Percentiles rank a stretch among this genome's conserved stretches.
phyloP scores from a whole-genome alignment of 2,888 invertebrate genomes.

The Buathra laborator region DNA sequence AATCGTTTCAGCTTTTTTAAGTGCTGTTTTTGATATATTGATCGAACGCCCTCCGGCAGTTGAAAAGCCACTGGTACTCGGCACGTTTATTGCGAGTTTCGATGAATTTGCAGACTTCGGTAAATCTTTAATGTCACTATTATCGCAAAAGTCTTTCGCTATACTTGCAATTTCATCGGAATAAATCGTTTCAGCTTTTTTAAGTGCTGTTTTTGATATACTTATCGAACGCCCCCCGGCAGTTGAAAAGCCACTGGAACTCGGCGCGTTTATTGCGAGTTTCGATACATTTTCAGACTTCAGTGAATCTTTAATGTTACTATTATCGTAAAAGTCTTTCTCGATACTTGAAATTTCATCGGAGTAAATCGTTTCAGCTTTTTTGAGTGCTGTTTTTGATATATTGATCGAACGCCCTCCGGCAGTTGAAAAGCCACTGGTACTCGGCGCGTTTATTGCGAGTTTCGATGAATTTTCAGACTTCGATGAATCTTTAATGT shows the following conservation, averaged over 20 bases:
- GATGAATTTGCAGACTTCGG: slow-evolving; percentile 41
- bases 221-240: slow-evolving; percentile 76
- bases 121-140: slow-evolving; percentile 42
- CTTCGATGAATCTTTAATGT: slow-evolving; percentile 54
- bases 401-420: slow-evolving; percentile 74
- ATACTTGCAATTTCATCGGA: not conserved
- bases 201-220: slow-evolving; percentile 70
- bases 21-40: slow-evolving; percentile 67
- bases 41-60: slow-evolving; percentile 79
- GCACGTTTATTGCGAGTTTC: slow-evolving; percentile 65
- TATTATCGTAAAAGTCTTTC: not conserved
- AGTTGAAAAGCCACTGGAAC: slow-evolving; percentile 77
- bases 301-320: not conserved
- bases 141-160: not conserved
- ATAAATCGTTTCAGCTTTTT: slow-evolving; percentile 56
- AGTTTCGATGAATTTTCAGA: not conserved
- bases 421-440: slow-evolving; percentile 79
- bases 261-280: not conserved
- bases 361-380: not conserved
- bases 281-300: not conserved
- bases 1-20: slow-evolving; percentile 58
- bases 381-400: slow-evolving; percentile 67
- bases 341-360: not conserved
- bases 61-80: slow-evolving; percentile 74
- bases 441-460: not conserved